Conservation (phyloP, 2,888 invertebrate species). For the Halictus ligatus region DNA sequence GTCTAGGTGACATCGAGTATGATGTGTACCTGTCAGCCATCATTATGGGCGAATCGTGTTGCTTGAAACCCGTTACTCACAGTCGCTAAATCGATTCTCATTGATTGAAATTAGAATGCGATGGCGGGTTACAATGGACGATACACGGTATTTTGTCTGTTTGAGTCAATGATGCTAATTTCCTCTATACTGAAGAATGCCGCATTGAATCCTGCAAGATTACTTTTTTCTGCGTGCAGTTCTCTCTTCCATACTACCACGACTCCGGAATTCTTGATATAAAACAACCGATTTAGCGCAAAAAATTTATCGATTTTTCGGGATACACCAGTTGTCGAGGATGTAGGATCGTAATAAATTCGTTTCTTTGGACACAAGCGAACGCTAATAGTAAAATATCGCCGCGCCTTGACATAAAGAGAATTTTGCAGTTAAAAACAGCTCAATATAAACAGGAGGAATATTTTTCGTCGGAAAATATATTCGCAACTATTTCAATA, state of each 20-base stretch:
- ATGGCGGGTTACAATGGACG: background rate
- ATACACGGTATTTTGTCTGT: background rate
- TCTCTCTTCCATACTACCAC: background rate
- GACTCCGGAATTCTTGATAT: background rate
- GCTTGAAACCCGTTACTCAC: conserved; percentile 53
- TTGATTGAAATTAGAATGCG: background rate
- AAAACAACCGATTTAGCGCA: background rate
- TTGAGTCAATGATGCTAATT: background rate
- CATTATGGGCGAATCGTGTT: conserved; percentile 70
- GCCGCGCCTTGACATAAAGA: background rate
- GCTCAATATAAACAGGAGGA: background rate
- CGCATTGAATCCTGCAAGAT: background rate
- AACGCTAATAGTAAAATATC: background rate
- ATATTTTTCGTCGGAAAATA: background rate
- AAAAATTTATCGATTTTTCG: background rate
- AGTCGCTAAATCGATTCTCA: background rate
- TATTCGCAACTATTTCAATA: too few relatives aligned
- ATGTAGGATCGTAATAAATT: background rate
- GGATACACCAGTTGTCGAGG: background rate
- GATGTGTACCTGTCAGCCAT: conserved; percentile 77
- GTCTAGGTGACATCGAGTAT: conserved; percentile 78
- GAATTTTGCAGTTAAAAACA: background rate
- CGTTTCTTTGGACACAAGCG: background rate
- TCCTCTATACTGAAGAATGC: background rate
- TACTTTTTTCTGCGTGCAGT: background rate